A percentile compares a stretch with the other conserved stretches of the same genome.
phyloP scores from a whole-genome alignment of 2,888 invertebrate genomes.

The Mythimna ferrago region DNA sequence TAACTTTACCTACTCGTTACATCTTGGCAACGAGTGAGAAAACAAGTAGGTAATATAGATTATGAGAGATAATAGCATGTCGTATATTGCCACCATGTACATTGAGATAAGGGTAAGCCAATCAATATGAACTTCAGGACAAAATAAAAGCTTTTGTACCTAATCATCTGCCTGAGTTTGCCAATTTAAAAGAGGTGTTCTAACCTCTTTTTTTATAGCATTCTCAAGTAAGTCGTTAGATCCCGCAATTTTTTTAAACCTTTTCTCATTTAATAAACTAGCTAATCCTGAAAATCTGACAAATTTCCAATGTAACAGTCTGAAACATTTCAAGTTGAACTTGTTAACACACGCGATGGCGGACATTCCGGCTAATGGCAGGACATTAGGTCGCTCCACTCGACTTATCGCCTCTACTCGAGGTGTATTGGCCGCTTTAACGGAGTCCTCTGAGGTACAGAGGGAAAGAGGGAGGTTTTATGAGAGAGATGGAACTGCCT shows the following conservation, averaged over 20 bases:
- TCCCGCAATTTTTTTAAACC: background rate
- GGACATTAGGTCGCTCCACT: slow-evolving; percentile 36
- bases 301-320: slow-evolving; percentile 20
- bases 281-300: slow-evolving; percentile 8
- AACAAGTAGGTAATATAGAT: too few species aligned
- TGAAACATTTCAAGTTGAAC: slow-evolving; percentile 19
- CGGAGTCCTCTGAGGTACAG: background rate
- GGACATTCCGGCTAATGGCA: slow-evolving; percentile 38
- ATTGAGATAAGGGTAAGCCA: too few species aligned
- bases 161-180: background rate
- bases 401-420: slow-evolving; percentile 27
- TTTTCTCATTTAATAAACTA: slow-evolving; percentile 1
- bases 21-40: too few species aligned
- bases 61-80: too few species aligned
- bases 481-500: background rate
- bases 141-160: background rate
- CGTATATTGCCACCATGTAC: too few species aligned
- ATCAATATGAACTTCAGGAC: background rate
- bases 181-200: background rate
- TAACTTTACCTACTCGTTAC: too few species aligned
- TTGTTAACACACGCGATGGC: slow-evolving; percentile 26
- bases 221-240: background rate
- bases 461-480: background rate
- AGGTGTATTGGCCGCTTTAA: slow-evolving; percentile 4
- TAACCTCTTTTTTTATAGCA: background rate